Percentiles rank a stretch among this genome's conserved stretches.
phyloP scores from a whole-genome alignment of 2,888 invertebrate species.

The Sceliomorpha sp. region DNA sequence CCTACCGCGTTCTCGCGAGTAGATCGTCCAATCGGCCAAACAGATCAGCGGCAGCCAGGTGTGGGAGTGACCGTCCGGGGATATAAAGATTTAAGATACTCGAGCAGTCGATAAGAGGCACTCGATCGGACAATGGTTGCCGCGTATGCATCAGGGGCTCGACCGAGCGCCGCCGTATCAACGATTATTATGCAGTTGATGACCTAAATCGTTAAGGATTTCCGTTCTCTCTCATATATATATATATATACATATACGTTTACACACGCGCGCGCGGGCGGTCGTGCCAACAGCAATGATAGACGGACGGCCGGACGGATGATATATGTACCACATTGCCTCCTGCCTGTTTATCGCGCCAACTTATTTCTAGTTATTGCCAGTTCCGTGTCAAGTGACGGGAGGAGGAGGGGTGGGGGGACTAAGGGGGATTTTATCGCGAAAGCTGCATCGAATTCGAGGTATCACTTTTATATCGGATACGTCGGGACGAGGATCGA shows the following conservation, averaged over 20 bases:
- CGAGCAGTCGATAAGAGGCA: slow-evolving; percentile 55
- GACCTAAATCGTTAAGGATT: slow-evolving; percentile 68
- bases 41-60: slow-evolving; percentile 62
- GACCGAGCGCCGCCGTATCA: slow-evolving; percentile 53
- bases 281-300: slow-evolving; percentile 34
- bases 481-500: too few species aligned
- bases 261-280: too few species aligned
- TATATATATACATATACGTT: too few species aligned
- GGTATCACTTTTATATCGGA: too few species aligned
- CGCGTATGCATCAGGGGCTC: slow-evolving; percentile 62
- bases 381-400: slow-evolving; percentile 16
- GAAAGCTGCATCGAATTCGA: too few species aligned
- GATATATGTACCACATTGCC: slow-evolving; percentile 50
- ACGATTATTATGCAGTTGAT: slow-evolving; percentile 63
- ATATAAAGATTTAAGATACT: slow-evolving; percentile 63
- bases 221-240: slow-evolving; percentile 58
- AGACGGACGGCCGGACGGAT: slow-evolving; percentile 40
- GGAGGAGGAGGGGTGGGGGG: too few species aligned
- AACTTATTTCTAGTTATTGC: slow-evolving; percentile 42
- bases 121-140: slow-evolving; percentile 61
- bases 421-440: too few species aligned
- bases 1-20: slow-evolving; percentile 55
- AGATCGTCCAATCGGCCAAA: slow-evolving; percentile 54
- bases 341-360: slow-evolving; percentile 27
- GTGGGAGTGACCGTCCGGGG: slow-evolving; percentile 68